Evolutionary conservation across 64 coral and sea anemone genomes (phyloP).

Genomic region (Catalaphyllia jardinei): DNA sequence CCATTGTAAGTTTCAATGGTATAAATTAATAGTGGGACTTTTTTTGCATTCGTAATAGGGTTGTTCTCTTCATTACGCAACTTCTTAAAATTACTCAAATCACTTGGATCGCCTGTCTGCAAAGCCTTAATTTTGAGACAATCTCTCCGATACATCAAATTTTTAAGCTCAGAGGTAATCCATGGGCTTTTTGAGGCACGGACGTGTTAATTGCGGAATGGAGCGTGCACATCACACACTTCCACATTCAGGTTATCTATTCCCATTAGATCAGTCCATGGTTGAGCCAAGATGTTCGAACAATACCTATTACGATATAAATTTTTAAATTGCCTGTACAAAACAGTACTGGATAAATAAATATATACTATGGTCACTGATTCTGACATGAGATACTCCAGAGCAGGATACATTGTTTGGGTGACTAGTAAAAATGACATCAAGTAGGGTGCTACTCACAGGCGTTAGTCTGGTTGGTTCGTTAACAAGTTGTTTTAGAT

Average conservation of each 20-base stretch:
- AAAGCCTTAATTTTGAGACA: background rate
- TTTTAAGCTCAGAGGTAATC: conserved; percentile 33
- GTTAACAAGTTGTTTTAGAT: conserved; percentile 43
- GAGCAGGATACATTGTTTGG: conserved; percentile 20
- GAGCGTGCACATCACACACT: conserved; percentile 14
- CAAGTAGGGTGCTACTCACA: conserved; percentile 14
- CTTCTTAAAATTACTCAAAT: no score
- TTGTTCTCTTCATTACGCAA: no score
- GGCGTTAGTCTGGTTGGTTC: conserved; percentile 38
- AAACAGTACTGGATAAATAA: conserved; percentile 27
- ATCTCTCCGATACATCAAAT: conserved; percentile 28
- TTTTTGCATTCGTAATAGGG: no score
- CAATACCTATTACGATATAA: background rate
- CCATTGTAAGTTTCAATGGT: no score
- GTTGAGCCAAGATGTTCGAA: background rate
- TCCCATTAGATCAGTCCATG: background rate
- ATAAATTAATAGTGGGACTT: no score
- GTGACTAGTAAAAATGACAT: conserved; percentile 45
- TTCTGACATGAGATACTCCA: conserved; percentile 44
- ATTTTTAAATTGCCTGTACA: conserved; percentile 10
- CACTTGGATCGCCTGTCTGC: no score
- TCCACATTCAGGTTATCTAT: conserved; percentile 10
- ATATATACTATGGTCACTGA: conserved; percentile 52
- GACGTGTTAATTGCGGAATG: background rate
- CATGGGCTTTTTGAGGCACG: conserved; percentile 50